phyloP scores from a whole-genome alignment of 2,797 vertebrate species.

The Pygocentrus nattereri region DNA sequence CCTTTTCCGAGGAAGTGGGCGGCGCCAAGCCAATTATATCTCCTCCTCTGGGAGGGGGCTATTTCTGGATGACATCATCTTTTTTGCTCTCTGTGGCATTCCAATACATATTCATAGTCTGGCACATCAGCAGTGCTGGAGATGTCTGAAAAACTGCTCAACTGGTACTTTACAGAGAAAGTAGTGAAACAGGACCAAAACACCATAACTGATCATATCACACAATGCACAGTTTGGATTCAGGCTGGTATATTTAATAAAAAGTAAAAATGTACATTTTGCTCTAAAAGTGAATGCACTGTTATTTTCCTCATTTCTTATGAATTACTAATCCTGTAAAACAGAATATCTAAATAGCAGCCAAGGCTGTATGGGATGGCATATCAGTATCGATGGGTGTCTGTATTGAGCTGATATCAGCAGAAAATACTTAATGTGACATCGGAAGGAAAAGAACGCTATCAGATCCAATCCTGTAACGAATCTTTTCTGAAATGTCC shows the following conservation, averaged over 20 bases:
- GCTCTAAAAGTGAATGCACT: no score
- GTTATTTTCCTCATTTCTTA: no score
- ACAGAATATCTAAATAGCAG: no score
- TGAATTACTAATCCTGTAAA: no score
- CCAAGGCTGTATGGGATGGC: no score
- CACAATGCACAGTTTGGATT: not conserved
- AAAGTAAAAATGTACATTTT: not conserved
- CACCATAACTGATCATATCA: no score
- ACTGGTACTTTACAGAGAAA: constrained; percentile 7
- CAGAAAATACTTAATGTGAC: not conserved
- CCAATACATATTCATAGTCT: constrained; percentile 47
- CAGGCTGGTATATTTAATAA: not conserved
- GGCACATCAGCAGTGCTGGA: constrained; percentile 20
- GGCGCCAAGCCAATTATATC: constrained; percentile 43
- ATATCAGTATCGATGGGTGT: not conserved
- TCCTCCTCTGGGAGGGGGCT: constrained; percentile 48
- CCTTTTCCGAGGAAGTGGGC: constrained; percentile 33
- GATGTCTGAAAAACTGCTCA: constrained; percentile 17
- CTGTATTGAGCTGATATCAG: not conserved
- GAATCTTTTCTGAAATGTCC: not conserved
- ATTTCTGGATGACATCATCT: constrained; percentile 56
- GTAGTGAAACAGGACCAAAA: not conserved
- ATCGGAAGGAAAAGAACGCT: not conserved
- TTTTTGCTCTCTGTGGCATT: constrained; percentile 50
- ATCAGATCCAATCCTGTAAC: not conserved